Conservation (phyloP, 2,797 vertebrate species). For the Argentina silus region DNA sequence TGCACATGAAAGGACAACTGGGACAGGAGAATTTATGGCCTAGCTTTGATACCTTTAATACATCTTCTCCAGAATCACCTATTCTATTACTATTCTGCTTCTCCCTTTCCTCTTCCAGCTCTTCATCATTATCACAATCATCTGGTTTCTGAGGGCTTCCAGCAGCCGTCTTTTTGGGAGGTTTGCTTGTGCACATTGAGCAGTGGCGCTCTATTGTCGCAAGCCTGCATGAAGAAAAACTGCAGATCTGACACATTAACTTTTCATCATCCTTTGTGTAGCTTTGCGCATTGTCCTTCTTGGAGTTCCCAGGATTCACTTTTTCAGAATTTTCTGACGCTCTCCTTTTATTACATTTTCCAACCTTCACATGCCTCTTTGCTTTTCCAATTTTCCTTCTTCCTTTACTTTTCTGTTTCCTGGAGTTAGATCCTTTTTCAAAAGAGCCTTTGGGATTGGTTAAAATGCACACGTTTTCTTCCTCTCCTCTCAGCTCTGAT, state of each 20-base stretch:
- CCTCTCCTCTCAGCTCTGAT: slow-evolving; percentile 11
- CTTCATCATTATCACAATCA: slow-evolving; percentile 14
- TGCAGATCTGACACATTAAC: slow-evolving; percentile 83
- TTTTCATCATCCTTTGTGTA: slow-evolving; percentile 69
- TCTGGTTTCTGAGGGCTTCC: slow-evolving; percentile 23
- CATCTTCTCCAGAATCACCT: slow-evolving; percentile 9
- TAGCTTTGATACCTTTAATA: slow-evolving; percentile 27
- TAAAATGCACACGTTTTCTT: slow-evolving; percentile 14
- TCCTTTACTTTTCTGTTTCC: background rate
- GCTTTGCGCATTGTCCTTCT: background rate
- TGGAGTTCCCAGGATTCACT: background rate
- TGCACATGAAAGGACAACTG: slow-evolving; percentile 85
- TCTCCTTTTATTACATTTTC: slow-evolving; percentile 1
- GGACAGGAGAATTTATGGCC: slow-evolving; percentile 78
- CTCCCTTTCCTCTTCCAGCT: background rate
- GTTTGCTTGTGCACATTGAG: slow-evolving; percentile 58
- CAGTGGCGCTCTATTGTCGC: slow-evolving; percentile 82
- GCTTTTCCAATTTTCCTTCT: background rate
- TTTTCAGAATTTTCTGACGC: background rate
- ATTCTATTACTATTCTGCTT: background rate
- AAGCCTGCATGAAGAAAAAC: slow-evolving; percentile 82
- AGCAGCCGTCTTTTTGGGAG: slow-evolving; percentile 33
- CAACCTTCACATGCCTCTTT: slow-evolving; percentile 4
- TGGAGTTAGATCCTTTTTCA: background rate
- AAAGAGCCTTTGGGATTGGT: background rate